Conservation (phyloP, 1,140 invertebrate genomes). For the Tenebrio molitor region DNA sequence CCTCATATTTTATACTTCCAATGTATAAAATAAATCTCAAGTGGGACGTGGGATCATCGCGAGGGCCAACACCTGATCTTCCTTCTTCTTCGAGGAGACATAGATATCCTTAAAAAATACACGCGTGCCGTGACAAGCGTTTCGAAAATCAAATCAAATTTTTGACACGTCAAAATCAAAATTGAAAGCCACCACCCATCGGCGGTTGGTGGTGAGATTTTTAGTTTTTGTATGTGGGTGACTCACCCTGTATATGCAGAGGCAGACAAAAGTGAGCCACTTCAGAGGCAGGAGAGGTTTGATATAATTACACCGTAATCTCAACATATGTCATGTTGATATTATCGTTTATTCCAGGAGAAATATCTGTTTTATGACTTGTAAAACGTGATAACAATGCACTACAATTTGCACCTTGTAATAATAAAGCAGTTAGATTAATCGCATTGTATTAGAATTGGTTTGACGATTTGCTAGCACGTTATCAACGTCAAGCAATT, state of each 20-base stretch:
- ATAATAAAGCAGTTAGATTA: slow-evolving; percentile 39
- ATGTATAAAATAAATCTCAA: slow-evolving; percentile 6
- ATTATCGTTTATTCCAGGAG: slow-evolving; percentile 48
- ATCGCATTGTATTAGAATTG: slow-evolving; percentile 31
- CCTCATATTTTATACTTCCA: slow-evolving; percentile 49
- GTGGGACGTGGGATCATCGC: too few relatives aligned
- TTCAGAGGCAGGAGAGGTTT: slow-evolving; percentile 14
- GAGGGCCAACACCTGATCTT: too few relatives aligned
- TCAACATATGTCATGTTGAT: slow-evolving; percentile 47
- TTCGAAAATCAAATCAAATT: too few relatives aligned
- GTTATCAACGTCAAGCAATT: not conserved
- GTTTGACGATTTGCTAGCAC: slow-evolving; percentile 2
- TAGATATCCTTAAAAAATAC: too few relatives aligned
- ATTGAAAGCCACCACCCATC: not conserved
- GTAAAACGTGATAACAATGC: slow-evolving; percentile 45
- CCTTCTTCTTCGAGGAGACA: too few relatives aligned
- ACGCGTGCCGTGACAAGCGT: too few relatives aligned
- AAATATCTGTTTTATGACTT: slow-evolving; percentile 46
- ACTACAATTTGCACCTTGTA: slow-evolving; percentile 48
- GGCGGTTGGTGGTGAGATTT: not conserved
- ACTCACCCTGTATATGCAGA: not conserved
- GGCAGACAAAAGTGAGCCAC: too few relatives aligned
- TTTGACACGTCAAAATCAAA: too few relatives aligned
- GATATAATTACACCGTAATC: slow-evolving; percentile 41
- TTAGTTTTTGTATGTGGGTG: not conserved